Base-by-base conservation (phyloP, 2,113 vertebrate genomes). In the Guaruba guarouba region DNA sequence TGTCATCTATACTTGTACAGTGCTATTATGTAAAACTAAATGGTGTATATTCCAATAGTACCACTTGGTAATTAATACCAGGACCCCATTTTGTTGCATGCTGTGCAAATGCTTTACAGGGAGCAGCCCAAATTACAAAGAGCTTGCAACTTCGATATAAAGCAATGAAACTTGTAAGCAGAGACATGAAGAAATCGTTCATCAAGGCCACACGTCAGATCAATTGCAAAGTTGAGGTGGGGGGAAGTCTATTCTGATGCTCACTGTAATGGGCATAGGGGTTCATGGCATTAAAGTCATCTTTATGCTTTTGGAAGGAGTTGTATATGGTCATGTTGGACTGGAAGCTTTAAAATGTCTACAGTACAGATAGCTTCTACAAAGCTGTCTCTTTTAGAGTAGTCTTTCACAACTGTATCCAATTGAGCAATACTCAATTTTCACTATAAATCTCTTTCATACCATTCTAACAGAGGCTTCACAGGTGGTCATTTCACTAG, bases 61-160 rank as follows among this genome's bases (percentile, higher is more conserved):
- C 15, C 33, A 55, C 22, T 82, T 80, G 10, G 41, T 74, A 63
- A 75, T 87, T 71, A 48, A 31, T 44, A 85, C 27, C 49, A 80
- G 59, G 67, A 76, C 25, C 6, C 11, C 7, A 3, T 31, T 66
- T 31, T 55, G 67, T 48, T 86, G n/a, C 49, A 23, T 52, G 39
- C 46, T 62, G 17, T 25, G 51, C 0, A 8, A 64, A 64, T 20
- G 24, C 9, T 77, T 83, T 59, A 20, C 0, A 1, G 29, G 28
- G 54, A 92, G 37, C 35, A 66, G 48, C 43, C 61, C 64, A 49
- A 57, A 76, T 90, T 46, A 59, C 44, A 31, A 37, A 61, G 27
- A 46, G 20, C 6, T 61, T 85, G 10, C 18, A 41, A 52, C 24
- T 5, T 46, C 9, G 59, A 49, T 41, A 24, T 28, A 39, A 33